Base-by-base conservation (phyloP, 2,113 vertebrate species). In the Theristicus caerulescens region DNA sequence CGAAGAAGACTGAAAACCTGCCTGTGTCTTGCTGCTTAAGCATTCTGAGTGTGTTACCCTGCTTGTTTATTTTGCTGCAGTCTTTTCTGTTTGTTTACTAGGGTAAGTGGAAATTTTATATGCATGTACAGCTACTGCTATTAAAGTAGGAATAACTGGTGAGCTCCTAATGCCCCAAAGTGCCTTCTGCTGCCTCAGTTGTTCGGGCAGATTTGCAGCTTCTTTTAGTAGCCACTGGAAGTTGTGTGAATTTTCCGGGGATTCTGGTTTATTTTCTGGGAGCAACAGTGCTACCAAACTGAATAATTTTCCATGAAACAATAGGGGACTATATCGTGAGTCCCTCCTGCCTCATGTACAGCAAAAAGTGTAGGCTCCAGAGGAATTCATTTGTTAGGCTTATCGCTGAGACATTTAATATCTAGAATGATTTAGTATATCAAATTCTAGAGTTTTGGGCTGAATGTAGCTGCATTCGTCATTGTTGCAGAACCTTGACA, bases 401-500 rank as follows among this genome's bases (percentile, higher is more conserved):
- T 65, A 86, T 95, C 7, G 3, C 91, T 11, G 71, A 86, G 93
- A 92, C 90, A 61, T 90, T 91, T 82, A 54, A 85, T 96, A 93
- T 86, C 91, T 83, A 70, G 59, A 82, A 86, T 94, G 93, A 83
- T 96, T 97, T 92, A 65, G 89, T 81, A 51, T 90, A 82, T 88
- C 49, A 64, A 51, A 95, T 90, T 58, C 51, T 73, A 71, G 94
- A 94, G 83, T 92, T 97, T 91, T 84, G 84, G 82, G 72, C 83
- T 88, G 84, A 95, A 69, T 70, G 92, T 79, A 90, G 90, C 78
- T 76, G 90, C 95, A 96, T 98, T 95, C 51, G 91, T 97, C 96
- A 97, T 85, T 92, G 92, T 94, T 95, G 93, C 85, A 96, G 91
- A 96, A 88, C 92, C 85, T 93, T 97, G 96, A 94, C 91, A 93